phyloP scores from a whole-genome alignment of 37 sponge, comb jelly and placozoan genomes.

The Aphrocallistes beatrix region DNA sequence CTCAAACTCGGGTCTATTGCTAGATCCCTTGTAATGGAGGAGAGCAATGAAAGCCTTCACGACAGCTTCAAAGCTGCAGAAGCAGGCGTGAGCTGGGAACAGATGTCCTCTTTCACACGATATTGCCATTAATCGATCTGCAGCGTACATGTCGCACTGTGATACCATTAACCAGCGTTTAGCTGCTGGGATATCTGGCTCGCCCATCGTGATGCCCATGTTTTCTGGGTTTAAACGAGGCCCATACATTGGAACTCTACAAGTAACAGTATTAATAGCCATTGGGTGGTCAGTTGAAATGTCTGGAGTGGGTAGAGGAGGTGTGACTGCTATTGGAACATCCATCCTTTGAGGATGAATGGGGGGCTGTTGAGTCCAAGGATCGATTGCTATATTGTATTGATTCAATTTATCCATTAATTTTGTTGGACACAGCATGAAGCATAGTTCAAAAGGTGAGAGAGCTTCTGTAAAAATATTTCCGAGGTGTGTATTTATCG shows the following conservation, averaged over 20 bases:
- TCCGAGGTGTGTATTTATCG: not conserved
- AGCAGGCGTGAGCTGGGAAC: not conserved
- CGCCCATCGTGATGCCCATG: too few species aligned
- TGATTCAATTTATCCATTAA: not conserved
- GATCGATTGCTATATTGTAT: not conserved
- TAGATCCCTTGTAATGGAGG: not conserved
- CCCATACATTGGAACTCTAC: too few species aligned
- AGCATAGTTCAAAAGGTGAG: not conserved
- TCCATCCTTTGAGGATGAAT: too few species aligned
- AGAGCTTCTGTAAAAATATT: not conserved
- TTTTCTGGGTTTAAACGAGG: too few species aligned
- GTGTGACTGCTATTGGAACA: too few species aligned
- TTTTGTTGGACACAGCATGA: not conserved
- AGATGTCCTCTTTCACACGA: not conserved
- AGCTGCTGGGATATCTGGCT: slow-evolving; percentile 6
- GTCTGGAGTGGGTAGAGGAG: too few species aligned
- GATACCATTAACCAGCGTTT: not conserved
- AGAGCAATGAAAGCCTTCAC: not conserved
- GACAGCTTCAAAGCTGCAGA: not conserved
- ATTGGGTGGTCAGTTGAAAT: too few species aligned
- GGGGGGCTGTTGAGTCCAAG: not conserved
- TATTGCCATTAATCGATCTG: not conserved
- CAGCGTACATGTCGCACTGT: not conserved
- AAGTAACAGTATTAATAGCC: too few species aligned
- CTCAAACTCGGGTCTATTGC: not conserved